Base-by-base conservation (phyloP, 2,113 vertebrate genomes). In the Dasyornis broadbenti region DNA sequence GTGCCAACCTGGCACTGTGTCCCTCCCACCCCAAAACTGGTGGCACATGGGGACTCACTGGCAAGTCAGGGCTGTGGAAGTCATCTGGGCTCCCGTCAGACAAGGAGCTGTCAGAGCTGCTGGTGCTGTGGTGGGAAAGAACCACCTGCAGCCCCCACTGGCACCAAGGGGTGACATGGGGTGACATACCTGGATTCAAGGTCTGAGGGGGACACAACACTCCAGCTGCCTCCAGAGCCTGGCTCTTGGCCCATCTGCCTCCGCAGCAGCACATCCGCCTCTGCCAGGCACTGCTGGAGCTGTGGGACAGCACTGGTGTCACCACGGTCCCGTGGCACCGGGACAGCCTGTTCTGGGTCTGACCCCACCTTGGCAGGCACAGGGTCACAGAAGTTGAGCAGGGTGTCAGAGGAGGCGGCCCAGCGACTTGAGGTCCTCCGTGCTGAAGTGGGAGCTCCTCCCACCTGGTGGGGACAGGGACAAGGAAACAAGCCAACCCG, bases 311-410 rank as follows among this genome's bases (percentile, higher is more conserved):
- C 17, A 33, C 15, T 5, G 0, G 53, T 1, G 15, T 93, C 85
- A 44, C 68, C 1, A 0, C 0, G 0, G 26, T 12, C 10, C 3
- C 0, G 0, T 0, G 1, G 64, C 39, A 26, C 21, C 2, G 0
- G 40, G 11, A 2, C 4, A 3, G 27, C 45, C 60, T 2, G 33
- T 12, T 40, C n/a, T 3, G 6, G 2, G 7, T 27, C 68, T 22
- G 7, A 27, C 16, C 73, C 82, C 91, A 99, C 99, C 98, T 99
- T 99, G 45, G 97, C 63, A 4, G 95, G 96, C n/a, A 98, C 98
- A 3, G 99, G 99, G 95, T 99, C 98, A 21, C 98, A 99, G 97
- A 98, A 99, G 88, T 99, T 99, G 6, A 99, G 97, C n/a, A 99
- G 97, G 4, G 99, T 99, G 97, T 99, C 98, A 59, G 80, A 99